Base-by-base conservation (phyloP, 2,113 vertebrate species). In the Peromyscus maniculatus region DNA sequence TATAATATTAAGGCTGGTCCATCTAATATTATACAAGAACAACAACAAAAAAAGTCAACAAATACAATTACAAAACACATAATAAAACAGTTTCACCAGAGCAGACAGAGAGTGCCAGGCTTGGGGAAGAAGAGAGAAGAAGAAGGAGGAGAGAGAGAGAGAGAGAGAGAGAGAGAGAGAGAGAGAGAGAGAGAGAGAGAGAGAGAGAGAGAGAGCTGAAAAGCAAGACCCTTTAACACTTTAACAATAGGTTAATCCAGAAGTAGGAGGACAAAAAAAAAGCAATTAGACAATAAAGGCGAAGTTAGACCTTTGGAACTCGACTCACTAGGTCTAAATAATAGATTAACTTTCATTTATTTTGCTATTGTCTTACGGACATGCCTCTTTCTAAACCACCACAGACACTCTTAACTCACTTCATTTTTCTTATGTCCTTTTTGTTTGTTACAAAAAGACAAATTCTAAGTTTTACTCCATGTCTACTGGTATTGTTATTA, bases 331-430 rank as follows among this genome's bases (percentile, higher is more conserved):
- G 67, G 26, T 71, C 89, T 92, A 95, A 94, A 66, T 46, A 55
- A n/a, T 66, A 88, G 19, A 52, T 59, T 43, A 78, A 62, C 6
- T 90, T 93, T 55, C 43, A 36, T 95, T 83, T 67, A 66, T 57
- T 93, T 94, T 80, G 36, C 26, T 83, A 39, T 46, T 62, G 3
- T 84, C 46, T 82, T 15, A 64, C 43, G 75, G n/a, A 91, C 2
- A 52, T 78, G 57, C 72, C 13, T 77, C 66, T 83, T 97, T 82
- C 22, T 15, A 92, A 95, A 87, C 9, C 10, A 93, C 43, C 52
- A 83, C 57, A 21, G 71, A 57, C 3, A 19, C 33, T 91, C 6
- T 71, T 36, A n/a, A 82, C 17, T 21, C 12, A n/a, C 5, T 10
- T 33, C 62, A 10, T 8, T 15, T 77, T 83, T 28, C 79, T 92